phyloP scores from a whole-genome alignment of 2,888 invertebrate species.

The Drosophila kokeensis region DNA sequence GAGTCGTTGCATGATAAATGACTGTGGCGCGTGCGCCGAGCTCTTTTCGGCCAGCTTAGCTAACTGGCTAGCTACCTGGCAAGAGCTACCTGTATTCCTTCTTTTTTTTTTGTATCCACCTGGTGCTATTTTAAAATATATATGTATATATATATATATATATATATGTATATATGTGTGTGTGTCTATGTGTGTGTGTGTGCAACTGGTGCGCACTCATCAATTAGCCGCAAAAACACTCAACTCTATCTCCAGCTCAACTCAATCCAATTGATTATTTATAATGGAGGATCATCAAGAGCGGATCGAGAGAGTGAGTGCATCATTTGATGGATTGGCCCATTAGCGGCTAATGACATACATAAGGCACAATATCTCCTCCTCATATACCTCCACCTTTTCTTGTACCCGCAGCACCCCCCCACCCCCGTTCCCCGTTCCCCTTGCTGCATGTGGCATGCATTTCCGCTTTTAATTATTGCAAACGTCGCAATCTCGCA shows the following conservation, averaged over 20 bases:
- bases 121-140: conserved; percentile 78
- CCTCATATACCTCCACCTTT: neutral
- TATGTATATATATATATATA: conserved; percentile 21
- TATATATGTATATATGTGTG: neutral
- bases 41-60: conserved; percentile 16
- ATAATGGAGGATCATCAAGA: conserved; percentile 33
- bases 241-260: conserved; percentile 28
- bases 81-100: conserved; percentile 69
- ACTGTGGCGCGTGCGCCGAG: conserved; percentile 65
- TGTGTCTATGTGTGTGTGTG: neutral
- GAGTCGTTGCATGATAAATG: conserved; percentile 71
- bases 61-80: conserved; percentile 21
- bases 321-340: conserved; percentile 64
- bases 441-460: conserved; percentile 38
- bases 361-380: conserved; percentile 5
- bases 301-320: conserved; percentile 24
- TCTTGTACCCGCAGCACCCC: neutral
- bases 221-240: conserved; percentile 67
- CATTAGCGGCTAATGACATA: conserved; percentile 68
- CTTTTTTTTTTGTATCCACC: conserved; percentile 42
- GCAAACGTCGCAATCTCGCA: conserved; percentile 62
- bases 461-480: conserved; percentile 81
- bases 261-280: conserved; percentile 45
- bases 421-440: too few species aligned
- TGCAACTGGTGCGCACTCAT: conserved; percentile 54